Evolutionary conservation across 35 echinoderm and acorn worm genomes (phyloP).

Genomic region (Lytechinus variegatus): DNA sequence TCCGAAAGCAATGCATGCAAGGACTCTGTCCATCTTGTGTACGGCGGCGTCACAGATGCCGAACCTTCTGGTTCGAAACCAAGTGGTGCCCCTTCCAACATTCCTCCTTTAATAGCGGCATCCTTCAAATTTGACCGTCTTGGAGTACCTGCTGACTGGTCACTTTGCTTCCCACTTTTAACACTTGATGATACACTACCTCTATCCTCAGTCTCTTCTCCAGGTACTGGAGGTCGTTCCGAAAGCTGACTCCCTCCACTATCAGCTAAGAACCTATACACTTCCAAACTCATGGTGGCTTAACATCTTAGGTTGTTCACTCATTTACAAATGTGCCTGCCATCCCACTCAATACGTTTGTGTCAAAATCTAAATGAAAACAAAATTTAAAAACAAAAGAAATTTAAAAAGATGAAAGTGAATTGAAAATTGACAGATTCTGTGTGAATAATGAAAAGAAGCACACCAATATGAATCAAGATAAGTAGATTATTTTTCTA

Average conservation of each 20-base stretch:
- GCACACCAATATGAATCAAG: no score
- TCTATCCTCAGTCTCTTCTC: slow-evolving; percentile 70
- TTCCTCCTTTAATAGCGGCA: slow-evolving; percentile 29
- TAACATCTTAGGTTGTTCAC: background rate
- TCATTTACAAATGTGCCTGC: background rate
- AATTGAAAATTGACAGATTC: no score
- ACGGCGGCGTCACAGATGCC: slow-evolving; percentile 84
- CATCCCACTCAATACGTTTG: background rate
- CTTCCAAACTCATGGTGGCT: slow-evolving; percentile 84
- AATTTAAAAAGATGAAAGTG: background rate
- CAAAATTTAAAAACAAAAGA: background rate
- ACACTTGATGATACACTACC: slow-evolving; percentile 52
- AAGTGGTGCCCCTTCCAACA: slow-evolving; percentile 67
- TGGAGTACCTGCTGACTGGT: slow-evolving; percentile 63
- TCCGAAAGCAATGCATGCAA: slow-evolving; percentile 83
- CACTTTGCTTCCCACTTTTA: slow-evolving; percentile 43
- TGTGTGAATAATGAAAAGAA: no score
- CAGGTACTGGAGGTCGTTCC: slow-evolving; percentile 91
- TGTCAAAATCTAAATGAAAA: background rate
- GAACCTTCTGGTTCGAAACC: slow-evolving; percentile 97
- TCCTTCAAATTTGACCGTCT: slow-evolving; percentile 60
- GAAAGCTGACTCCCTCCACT: slow-evolving; percentile 61
- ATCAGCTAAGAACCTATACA: slow-evolving; percentile 75
- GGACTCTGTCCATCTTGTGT: slow-evolving; percentile 92
- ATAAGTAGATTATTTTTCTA: no score